Conservation (phyloP, 2,113 vertebrate genomes). For the Gnathonemus echidnorhynchus region DNA sequence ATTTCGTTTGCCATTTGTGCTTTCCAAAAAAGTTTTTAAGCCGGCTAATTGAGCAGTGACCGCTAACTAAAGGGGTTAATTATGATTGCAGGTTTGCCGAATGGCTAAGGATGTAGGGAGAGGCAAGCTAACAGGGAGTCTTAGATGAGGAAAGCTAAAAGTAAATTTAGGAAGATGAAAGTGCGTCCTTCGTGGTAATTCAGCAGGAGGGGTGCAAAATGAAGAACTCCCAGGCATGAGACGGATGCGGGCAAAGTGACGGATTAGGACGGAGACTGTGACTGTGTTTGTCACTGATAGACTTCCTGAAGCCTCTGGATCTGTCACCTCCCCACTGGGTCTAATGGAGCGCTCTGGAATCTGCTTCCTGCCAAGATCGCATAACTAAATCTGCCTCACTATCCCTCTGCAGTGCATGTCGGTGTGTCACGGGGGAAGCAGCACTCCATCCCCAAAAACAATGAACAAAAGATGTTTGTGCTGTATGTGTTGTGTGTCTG, state of each 20-base stretch:
- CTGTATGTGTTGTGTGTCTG: background rate
- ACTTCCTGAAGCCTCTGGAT: conserved; percentile 47
- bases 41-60: background rate
- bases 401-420: conserved; percentile 32
- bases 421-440: conserved; percentile 30
- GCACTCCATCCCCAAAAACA: conserved; percentile 35
- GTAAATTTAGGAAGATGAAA: background rate
- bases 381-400: conserved; percentile 39
- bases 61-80: background rate
- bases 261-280: conserved; percentile 49
- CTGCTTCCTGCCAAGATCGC: conserved; percentile 48
- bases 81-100: background rate
- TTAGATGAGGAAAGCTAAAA: conserved; percentile 40
- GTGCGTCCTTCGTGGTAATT: background rate
- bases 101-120: background rate
- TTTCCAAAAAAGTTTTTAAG: background rate
- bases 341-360: conserved; percentile 58
- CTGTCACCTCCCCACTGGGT: conserved; percentile 41
- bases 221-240: background rate
- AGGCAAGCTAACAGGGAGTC: background rate
- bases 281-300: conserved; percentile 55
- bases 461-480: background rate
- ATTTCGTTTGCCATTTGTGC: background rate
- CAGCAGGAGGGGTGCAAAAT: background rate
- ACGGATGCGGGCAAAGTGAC: conserved; percentile 11